phyloP scores from a whole-genome alignment of 2,888 invertebrate species.

The Hypomecis punctinalis region DNA sequence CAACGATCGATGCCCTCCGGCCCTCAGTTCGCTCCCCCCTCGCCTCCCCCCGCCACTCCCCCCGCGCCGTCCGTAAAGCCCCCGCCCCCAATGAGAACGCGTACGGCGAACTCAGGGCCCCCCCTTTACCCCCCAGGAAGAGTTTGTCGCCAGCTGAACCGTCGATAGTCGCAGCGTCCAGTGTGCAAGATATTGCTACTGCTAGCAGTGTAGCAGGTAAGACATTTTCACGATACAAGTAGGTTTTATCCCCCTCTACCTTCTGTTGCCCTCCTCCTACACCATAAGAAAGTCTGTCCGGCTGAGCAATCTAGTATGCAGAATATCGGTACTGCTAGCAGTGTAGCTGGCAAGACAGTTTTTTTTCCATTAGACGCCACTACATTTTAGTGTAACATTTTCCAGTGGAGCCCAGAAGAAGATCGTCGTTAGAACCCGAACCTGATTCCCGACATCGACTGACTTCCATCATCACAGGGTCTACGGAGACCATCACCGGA shows the following conservation, averaged over 20 bases:
- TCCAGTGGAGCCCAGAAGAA: slow-evolving; percentile 71
- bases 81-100: slow-evolving; percentile 69
- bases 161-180: slow-evolving; percentile 66
- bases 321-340: no score
- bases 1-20: slow-evolving; percentile 84
- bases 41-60: slow-evolving; percentile 84
- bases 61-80: slow-evolving; percentile 63
- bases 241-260: no score
- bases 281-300: no score
- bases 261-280: no score
- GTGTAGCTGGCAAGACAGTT: no score
- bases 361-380: no score
- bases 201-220: slow-evolving; percentile 58
- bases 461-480: slow-evolving; percentile 87
- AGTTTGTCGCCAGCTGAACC: slow-evolving; percentile 79
- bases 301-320: no score
- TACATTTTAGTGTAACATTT: no score
- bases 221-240: neutral
- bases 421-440: slow-evolving; percentile 77
- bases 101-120: slow-evolving; percentile 74
- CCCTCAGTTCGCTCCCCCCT: slow-evolving; percentile 82
- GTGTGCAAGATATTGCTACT: slow-evolving; percentile 74
- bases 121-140: slow-evolving; percentile 85
- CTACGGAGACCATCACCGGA: slow-evolving; percentile 90
- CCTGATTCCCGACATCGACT: slow-evolving; percentile 76